Conservation (phyloP, 2,113 vertebrate genomes). For the Laterallus jamaicensis region DNA sequence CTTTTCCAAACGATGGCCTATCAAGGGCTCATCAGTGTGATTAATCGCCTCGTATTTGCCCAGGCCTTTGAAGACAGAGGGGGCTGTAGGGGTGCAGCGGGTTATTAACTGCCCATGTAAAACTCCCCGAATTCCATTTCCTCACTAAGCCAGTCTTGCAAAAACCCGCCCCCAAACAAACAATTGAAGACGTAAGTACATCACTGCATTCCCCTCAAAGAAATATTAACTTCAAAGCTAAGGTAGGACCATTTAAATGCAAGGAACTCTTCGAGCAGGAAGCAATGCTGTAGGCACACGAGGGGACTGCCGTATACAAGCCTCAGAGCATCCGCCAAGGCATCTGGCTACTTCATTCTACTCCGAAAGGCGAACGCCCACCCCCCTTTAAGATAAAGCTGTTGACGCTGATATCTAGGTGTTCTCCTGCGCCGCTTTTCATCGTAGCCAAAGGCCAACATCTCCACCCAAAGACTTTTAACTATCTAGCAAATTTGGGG, state of each 20-base stretch:
- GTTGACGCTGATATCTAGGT: not conserved
- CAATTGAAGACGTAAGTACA: not conserved
- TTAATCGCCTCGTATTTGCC: constrained; percentile 1
- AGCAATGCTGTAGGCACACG: not conserved
- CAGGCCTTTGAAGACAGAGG: not conserved
- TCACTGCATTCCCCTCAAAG: not conserved
- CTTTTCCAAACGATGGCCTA: not conserved
- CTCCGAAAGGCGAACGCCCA: not conserved
- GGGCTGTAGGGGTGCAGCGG: not conserved
- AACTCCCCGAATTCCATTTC: constrained; percentile 21
- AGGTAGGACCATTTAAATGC: constrained; percentile 11
- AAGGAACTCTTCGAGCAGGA: not conserved
- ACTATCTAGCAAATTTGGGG: not conserved
- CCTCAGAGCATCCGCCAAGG: not conserved
- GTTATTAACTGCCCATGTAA: not conserved
- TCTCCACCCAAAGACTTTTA: not conserved
- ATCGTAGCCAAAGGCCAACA: not conserved
- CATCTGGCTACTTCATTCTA: not conserved
- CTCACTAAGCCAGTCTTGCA: not conserved
- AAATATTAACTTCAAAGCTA: constrained; percentile 51
- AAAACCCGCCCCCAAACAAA: not conserved
- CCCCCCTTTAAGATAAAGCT: not conserved
- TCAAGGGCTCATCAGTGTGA: not conserved
- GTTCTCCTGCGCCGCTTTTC: not conserved
- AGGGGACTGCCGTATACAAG: not conserved